Percentiles rank a stretch among this genome's conserved stretches.
Evolutionary conservation across 2,797 vertebrate genomes (phyloP).

Genomic region (Neomorphus geoffroyi): DNA sequence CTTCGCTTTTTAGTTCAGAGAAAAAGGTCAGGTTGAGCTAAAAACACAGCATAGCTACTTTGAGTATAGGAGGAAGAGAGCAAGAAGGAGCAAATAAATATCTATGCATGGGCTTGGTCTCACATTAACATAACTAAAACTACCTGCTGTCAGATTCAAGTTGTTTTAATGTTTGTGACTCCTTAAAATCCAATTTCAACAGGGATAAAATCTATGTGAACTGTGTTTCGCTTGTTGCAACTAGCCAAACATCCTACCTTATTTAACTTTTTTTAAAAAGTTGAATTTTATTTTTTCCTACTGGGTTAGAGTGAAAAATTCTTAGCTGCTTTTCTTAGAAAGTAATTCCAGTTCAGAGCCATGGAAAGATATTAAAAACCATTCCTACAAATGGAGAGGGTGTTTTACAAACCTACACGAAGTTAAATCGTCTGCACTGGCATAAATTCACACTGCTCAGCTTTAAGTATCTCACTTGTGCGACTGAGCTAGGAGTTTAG

Average conservation of each 20-base stretch:
- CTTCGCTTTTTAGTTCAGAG: constrained; percentile 22
- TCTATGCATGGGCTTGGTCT: neutral
- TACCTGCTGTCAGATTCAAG: neutral
- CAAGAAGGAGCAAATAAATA: neutral
- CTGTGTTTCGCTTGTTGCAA: neutral
- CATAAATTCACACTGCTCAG: neutral
- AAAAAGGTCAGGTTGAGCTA: neutral
- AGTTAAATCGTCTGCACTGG: constrained; percentile 11
- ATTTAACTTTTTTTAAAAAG: neutral
- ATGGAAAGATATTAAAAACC: constrained; percentile 13
- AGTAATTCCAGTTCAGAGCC: constrained; percentile 19
- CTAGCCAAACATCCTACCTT: neutral
- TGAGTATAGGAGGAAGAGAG: neutral
- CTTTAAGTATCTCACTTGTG: neutral
- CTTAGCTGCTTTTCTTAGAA: constrained; percentile 37
- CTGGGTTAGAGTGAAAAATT: neutral
- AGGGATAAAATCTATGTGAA: neutral
- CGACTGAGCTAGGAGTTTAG: neutral
- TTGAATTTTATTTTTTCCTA: neutral
- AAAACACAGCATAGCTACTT: constrained; percentile 6
- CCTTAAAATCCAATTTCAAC: neutral
- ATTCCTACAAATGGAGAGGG: neutral
- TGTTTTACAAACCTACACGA: neutral
- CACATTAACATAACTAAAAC: neutral
- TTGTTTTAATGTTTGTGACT: neutral